phyloP scores from a whole-genome alignment of 2,888 invertebrate genomes.

The Heliconius ethilla region DNA sequence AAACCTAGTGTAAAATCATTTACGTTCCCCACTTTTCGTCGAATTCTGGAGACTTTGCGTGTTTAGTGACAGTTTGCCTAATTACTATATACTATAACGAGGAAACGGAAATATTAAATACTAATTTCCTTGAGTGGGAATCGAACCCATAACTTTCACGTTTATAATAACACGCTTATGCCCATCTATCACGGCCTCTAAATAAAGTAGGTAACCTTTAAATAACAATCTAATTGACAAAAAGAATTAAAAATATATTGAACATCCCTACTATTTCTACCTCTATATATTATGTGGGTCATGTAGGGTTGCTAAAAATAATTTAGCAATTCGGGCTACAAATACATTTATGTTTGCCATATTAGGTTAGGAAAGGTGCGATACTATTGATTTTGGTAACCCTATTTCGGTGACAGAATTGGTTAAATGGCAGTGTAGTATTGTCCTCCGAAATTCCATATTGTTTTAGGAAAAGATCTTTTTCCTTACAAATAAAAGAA shows the following conservation, averaged over 20 bases:
- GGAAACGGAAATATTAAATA: too few relatives aligned
- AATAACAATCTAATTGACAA: neutral
- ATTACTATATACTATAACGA: too few relatives aligned
- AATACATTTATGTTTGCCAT: constrained; percentile 25
- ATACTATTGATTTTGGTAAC: constrained; percentile 24
- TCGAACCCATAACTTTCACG: too few relatives aligned
- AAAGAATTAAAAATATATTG: neutral
- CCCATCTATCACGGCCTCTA: too few relatives aligned
- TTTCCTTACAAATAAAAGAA: neutral
- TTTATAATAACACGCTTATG: too few relatives aligned
- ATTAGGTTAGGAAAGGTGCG: constrained; percentile 21
- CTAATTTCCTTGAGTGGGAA: too few relatives aligned
- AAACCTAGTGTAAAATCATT: neutral
- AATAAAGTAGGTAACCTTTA: neutral
- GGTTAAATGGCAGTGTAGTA: constrained; percentile 14
- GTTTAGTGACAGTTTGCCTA: too few relatives aligned
- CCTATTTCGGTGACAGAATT: constrained; percentile 23
- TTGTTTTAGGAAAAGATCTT: neutral
- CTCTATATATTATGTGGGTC: neutral
- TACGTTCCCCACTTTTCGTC: too few relatives aligned
- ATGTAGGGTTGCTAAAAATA: constrained; percentile 20
- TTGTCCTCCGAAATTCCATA: neutral
- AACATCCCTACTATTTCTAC: too few relatives aligned
- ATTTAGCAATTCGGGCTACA: constrained; percentile 8
- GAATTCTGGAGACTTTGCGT: too few relatives aligned